Conservation (phyloP, 2,888 invertebrate species). For the Hoplodrina ambigua region DNA sequence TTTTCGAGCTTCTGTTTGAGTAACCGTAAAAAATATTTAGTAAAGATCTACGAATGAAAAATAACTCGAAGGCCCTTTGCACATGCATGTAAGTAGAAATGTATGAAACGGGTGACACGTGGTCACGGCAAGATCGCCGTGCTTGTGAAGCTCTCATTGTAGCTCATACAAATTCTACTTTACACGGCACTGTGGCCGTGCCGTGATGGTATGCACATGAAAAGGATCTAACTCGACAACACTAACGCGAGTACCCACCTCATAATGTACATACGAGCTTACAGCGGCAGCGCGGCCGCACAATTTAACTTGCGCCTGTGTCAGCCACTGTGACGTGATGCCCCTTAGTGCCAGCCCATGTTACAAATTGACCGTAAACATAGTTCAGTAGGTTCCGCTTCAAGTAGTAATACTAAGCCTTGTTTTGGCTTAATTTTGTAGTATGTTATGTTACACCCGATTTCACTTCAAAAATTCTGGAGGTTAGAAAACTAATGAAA, state of each 20-base stretch:
- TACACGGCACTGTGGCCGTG: no score
- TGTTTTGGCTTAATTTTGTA: constrained; percentile 48
- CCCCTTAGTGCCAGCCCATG: constrained; percentile 67
- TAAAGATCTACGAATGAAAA: no score
- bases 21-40: no score
- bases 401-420: constrained; percentile 53
- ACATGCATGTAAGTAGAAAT: no score
- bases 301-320: constrained; percentile 68
- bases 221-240: constrained; percentile 24
- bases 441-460: constrained; percentile 39
- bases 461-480: constrained; percentile 17
- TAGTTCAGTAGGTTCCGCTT: constrained; percentile 61
- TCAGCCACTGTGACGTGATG: constrained; percentile 67
- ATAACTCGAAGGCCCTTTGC: no score
- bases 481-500: constrained; percentile 37
- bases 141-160: no score
- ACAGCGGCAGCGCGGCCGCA: constrained; percentile 54
- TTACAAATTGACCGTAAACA: constrained; percentile 76
- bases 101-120: no score
- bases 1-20: no score
- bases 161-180: no score
- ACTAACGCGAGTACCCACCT: constrained; percentile 34
- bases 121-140: no score
- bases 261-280: constrained; percentile 61
- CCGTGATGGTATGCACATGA: no score